Base-by-base conservation (phyloP, 2,113 vertebrate species). In the Amphiprion ocellaris region DNA sequence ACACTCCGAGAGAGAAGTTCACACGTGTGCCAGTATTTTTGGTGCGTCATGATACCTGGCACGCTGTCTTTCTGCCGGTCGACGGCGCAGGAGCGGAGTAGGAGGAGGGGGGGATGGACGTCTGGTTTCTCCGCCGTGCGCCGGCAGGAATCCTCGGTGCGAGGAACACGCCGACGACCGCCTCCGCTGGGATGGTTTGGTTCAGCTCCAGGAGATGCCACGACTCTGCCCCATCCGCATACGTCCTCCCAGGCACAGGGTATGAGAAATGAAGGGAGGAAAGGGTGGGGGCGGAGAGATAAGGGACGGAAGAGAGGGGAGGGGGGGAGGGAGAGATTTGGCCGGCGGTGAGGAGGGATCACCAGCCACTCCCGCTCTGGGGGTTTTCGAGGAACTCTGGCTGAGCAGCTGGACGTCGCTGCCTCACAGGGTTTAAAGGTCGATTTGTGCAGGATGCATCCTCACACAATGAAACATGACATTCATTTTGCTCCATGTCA, bases 21-120 rank as follows among this genome's bases (percentile, higher is more conserved):
- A 59, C 4, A 63, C 26, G 50, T 62, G 83, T 79, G 74, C 54
- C 54, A 53, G 12, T 0, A n/a, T 86, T 84, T 77, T 37, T 77
- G 83, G 84, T 90, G 92, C 90, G 90, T 91, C 90, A 91, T 69
- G 79, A 71, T 74, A 81, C 84, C 74, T 92, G 90, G 87, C 81
- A 86, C 76, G 60, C 69, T 71, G 71, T 8, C n/a, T 53, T 12
- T 56, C 63, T 52, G 41, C 14, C 69, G 87, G 55, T 63, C 54
- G 41, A 70, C 71, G 68, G 81, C 58, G 72, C 74, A 44, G 74
- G 5, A 64, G 61, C 66, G 69, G 46, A 8, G 30, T 33, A 33
- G 30, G 7, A 2, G 47, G 47, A 17, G 2, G 14, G 4, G 17
- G 47, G 77, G 33, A 69, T 66, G 56, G n/a, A n/a, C 30, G 85